phyloP scores from a whole-genome alignment of 2,888 invertebrate species.

The Limenitis camilla region DNA sequence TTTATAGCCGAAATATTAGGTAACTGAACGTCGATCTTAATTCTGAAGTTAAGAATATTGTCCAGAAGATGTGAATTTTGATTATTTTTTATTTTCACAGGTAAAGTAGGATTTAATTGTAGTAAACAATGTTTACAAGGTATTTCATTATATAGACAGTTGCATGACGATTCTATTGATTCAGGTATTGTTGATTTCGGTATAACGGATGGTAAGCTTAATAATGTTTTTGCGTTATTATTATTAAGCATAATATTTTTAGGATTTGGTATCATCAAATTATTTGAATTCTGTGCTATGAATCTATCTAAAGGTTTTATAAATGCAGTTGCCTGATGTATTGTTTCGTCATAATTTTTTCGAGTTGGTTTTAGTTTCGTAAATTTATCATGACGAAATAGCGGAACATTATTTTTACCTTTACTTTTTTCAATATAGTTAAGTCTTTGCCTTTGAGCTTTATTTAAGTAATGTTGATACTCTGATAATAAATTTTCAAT shows the following conservation, averaged over 20 bases:
- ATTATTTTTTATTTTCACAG: slow-evolving; percentile 17
- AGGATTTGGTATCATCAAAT: too few relatives aligned
- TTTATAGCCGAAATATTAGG: slow-evolving; percentile 47
- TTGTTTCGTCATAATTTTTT: slow-evolving; percentile 25
- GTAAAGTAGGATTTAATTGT: slow-evolving; percentile 27
- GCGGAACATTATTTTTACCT: slow-evolving; percentile 58
- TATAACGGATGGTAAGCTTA: slow-evolving; percentile 6
- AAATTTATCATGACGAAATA: slow-evolving; percentile 45
- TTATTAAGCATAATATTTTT: too few relatives aligned
- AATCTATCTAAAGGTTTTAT: slow-evolving; percentile 39
- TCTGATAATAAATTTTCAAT: slow-evolving; percentile 55
- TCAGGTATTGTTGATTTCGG: slow-evolving; percentile 28
- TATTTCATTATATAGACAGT: slow-evolving; percentile 43
- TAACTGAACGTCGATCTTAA: slow-evolving; percentile 58
- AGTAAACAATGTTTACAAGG: slow-evolving; percentile 52
- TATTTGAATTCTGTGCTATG: slow-evolving; percentile 29
- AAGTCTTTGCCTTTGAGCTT: slow-evolving; percentile 53
- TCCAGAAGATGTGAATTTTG: slow-evolving; percentile 29
- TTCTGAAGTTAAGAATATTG: slow-evolving; percentile 48
- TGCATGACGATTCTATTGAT: slow-evolving; percentile 40
- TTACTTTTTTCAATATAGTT: slow-evolving; percentile 48
- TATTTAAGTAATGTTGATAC: slow-evolving; percentile 61
- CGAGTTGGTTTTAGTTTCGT: slow-evolving; percentile 37
- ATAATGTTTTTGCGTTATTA: too few relatives aligned
- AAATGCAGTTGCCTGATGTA: slow-evolving; percentile 10